phyloP scores from a whole-genome alignment of 2,113 vertebrate species.

The Chaenogobius annularis region DNA sequence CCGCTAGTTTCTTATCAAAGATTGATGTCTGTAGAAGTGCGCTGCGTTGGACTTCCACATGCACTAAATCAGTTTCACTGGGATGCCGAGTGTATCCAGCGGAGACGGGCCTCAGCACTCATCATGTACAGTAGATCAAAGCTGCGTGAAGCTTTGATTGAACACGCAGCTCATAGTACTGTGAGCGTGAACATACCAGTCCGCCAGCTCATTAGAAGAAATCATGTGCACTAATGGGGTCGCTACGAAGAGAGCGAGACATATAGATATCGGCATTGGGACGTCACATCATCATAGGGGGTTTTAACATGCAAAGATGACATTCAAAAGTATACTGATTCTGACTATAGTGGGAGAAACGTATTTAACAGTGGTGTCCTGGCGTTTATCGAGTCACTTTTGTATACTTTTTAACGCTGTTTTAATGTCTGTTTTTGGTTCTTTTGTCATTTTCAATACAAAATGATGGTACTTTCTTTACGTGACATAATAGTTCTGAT shows the following conservation, averaged over 20 bases:
- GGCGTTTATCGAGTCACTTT: too few relatives aligned
- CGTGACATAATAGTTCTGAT: too few relatives aligned
- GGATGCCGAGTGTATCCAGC: constrained; percentile 3
- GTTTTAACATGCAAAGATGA: too few relatives aligned
- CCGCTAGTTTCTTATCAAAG: constrained; percentile 27
- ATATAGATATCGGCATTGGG: neutral
- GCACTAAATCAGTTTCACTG: constrained; percentile 5
- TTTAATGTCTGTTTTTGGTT: too few relatives aligned
- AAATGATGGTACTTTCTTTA: too few relatives aligned
- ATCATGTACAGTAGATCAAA: constrained; percentile 54
- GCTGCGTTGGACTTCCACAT: constrained; percentile 7
- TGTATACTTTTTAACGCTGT: too few relatives aligned
- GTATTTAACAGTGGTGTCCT: too few relatives aligned
- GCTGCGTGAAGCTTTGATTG: constrained; percentile 10
- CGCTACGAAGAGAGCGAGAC: constrained; percentile 17
- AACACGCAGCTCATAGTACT: constrained; percentile 4
- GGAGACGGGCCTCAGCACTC: neutral
- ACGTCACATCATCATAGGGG: neutral
- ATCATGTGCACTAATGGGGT: constrained; percentile 45
- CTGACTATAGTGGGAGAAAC: too few relatives aligned
- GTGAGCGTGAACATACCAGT: constrained; percentile 20
- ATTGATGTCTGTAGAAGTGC: constrained; percentile 31
- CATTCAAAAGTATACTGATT: too few relatives aligned
- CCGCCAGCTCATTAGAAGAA: constrained; percentile 49
- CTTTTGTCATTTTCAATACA: too few relatives aligned